These are phyloP conservation scores for Neoitamus cyanurus DNA, from an alignment of 2,888 invertebrate genomes.

Conservation along the genomic window DNA sequence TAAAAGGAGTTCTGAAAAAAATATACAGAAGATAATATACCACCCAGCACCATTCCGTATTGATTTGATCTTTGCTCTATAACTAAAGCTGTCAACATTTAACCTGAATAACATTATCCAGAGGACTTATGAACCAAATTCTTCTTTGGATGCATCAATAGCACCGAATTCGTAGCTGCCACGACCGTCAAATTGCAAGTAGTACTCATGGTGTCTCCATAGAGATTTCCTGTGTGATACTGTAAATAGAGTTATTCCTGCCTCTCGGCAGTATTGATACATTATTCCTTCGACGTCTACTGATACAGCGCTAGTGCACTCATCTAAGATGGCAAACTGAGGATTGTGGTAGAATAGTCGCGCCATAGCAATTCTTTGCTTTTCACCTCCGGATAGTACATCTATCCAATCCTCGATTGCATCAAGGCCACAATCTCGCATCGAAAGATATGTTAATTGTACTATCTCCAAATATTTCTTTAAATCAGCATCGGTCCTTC, in stretches of 20 bases:
- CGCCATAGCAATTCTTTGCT: constrained; percentile 98
- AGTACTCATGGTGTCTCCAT: constrained; percentile 98
- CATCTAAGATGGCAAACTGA: constrained; percentile 98
- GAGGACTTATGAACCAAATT: constrained; percentile 86
- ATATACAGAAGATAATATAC: background rate
- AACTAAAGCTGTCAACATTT: background rate
- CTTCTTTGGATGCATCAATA: constrained; percentile 87
- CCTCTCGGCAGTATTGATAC: constrained; percentile 93
- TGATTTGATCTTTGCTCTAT: background rate
- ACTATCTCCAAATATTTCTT: constrained; percentile 81
- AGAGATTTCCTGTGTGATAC: constrained; percentile 96
- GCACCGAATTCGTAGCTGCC: constrained; percentile 88
- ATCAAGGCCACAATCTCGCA: constrained; percentile 89
- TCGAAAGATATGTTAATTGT: constrained; percentile 84
- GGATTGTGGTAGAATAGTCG: constrained; percentile 96
- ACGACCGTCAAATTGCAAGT: constrained; percentile 94
- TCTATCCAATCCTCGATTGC: constrained; percentile 99
- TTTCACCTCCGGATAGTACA: constrained; percentile 97
- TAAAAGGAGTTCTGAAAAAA: background rate
- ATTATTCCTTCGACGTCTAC: constrained; percentile 98
- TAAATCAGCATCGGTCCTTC: constrained; percentile 83
- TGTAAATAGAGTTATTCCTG: constrained; percentile 90
- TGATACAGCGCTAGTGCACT: constrained; percentile 98
- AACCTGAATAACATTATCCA: background rate
- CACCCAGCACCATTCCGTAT: constrained; percentile 4